phyloP scores from a whole-genome alignment of 2,888 invertebrate species.

The Trissonchulus sp. region DNA sequence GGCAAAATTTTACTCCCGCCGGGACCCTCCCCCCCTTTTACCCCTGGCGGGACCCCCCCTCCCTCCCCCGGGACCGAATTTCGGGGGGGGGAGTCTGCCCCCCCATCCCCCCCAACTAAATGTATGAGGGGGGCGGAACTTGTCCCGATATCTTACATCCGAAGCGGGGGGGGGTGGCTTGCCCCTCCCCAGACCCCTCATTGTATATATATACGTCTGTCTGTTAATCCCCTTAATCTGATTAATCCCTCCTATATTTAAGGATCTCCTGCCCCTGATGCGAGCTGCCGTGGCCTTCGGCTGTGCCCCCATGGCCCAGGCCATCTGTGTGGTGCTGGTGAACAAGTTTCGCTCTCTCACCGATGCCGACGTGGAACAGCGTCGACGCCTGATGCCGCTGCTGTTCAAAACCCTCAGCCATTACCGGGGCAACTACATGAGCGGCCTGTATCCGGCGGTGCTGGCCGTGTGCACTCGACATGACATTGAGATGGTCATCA shows the following conservation, averaged over 20 bases:
- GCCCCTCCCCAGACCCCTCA: too few species aligned
- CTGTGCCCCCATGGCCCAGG: constrained; percentile 20
- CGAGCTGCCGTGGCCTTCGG: constrained; percentile 19
- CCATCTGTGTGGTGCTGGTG: constrained; percentile 22
- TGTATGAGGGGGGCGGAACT: too few species aligned
- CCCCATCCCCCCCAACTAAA: too few species aligned
- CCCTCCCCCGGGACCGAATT: too few species aligned
- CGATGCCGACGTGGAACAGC: constrained; percentile 16
- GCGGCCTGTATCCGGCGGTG: constrained; percentile 21
- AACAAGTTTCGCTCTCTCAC: constrained; percentile 7
- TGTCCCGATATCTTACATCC: too few species aligned
- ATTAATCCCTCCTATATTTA: not conserved
- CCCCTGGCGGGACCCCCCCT: too few species aligned
- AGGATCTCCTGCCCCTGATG: constrained; percentile 12
- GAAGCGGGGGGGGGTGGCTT: too few species aligned
- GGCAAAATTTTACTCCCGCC: too few species aligned
- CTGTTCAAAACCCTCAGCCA: constrained; percentile 24
- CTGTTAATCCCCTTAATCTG: too few species aligned
- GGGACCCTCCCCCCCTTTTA: too few species aligned
- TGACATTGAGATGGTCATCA: constrained; percentile 20
- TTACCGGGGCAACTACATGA: constrained; percentile 22
- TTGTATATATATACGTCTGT: too few species aligned
- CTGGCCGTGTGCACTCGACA: constrained; percentile 22
- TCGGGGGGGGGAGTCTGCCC: too few species aligned
- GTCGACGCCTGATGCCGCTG: constrained; percentile 19